Evolutionary conservation across 2,888 invertebrate genomes (phyloP).

Genomic region (Acanthosepion lycidas): DNA sequence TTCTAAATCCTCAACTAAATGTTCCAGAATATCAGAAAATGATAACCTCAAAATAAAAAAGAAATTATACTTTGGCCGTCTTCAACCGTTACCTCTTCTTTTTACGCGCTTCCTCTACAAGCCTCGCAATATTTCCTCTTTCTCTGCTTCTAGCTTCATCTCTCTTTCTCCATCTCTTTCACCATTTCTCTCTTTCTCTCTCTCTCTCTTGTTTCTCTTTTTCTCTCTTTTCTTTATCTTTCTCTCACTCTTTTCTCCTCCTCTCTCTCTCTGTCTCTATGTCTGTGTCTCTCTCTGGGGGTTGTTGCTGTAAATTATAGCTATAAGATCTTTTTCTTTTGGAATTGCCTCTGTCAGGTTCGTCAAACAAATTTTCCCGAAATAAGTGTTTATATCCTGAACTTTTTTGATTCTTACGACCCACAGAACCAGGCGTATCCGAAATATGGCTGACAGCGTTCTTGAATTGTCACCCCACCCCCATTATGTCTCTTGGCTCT

Average conservation of each 20-base stretch:
- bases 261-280: neutral
- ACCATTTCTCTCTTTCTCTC: no score
- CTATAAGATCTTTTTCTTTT: neutral
- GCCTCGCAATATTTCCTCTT: no score
- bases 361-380: neutral
- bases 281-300: neutral
- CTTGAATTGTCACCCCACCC: neutral
- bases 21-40: no score
- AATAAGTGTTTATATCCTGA: neutral
- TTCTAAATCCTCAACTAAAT: no score
- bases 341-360: neutral
- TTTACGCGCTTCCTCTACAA: no score
- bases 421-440: neutral
- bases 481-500: neutral
- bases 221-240: neutral
- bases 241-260: neutral
- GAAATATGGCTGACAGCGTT: neutral
- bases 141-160: no score
- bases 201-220: neutral
- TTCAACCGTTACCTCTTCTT: no score
- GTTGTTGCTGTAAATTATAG: neutral
- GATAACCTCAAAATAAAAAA: no score
- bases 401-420: neutral
- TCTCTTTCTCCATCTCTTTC: no score
- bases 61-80: no score